phyloP scores from a whole-genome alignment of 2,113 vertebrate species.

The Loxodonta africana region DNA sequence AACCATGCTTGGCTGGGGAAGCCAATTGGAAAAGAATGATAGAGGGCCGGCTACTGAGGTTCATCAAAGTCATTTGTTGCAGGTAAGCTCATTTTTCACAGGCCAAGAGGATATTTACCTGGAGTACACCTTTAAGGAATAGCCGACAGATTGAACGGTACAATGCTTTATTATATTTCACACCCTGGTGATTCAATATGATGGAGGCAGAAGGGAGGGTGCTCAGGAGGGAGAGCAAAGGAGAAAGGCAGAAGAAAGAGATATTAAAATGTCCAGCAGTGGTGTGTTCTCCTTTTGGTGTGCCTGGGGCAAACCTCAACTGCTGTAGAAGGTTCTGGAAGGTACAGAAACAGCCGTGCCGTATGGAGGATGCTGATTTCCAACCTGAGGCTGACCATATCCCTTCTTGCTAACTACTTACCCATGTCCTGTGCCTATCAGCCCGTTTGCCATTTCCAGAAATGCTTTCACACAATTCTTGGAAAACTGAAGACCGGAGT shows the following conservation, averaged over 20 bases:
- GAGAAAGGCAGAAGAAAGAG: conserved; percentile 73
- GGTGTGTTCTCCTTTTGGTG: neutral
- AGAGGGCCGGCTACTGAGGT: conserved; percentile 92
- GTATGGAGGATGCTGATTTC: neutral
- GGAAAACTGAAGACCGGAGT: neutral
- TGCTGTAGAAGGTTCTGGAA: neutral
- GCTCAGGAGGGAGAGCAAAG: conserved; percentile 83
- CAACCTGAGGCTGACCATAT: neutral
- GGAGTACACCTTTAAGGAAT: conserved; percentile 96
- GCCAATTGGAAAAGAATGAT: conserved; percentile 99
- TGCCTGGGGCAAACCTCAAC: neutral
- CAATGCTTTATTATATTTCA: conserved; percentile 99
- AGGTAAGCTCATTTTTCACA: conserved; percentile 98
- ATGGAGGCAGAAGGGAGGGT: conserved; percentile 82
- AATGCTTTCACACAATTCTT: neutral
- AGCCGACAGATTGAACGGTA: conserved; percentile 97
- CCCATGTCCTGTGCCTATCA: neutral
- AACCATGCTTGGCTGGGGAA: conserved; percentile 93
- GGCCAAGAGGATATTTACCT: conserved; percentile 96
- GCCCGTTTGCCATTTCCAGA: neutral
- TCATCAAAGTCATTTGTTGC: conserved; percentile 98
- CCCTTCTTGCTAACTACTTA: neutral
- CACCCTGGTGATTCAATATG: conserved; percentile 94
- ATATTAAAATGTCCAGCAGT: conserved; percentile 65
- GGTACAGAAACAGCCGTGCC: neutral